Base-by-base conservation (phyloP, 2,113 vertebrate genomes). In the Corythornis vintsioides region DNA sequence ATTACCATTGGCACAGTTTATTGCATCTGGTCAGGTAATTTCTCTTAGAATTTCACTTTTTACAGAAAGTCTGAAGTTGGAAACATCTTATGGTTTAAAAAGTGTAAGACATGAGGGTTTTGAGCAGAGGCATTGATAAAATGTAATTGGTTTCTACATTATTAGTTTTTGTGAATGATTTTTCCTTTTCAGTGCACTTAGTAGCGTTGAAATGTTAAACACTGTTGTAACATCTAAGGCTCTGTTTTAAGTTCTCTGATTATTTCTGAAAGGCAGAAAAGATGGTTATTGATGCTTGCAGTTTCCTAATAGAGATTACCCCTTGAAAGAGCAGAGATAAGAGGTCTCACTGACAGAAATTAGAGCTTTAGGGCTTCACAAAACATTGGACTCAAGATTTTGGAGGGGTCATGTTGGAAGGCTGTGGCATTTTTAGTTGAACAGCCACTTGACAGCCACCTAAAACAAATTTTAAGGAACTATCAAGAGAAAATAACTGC, bases 241-340 rank as follows among this genome's bases (percentile, higher is more conserved):
- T 82, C 57, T 52, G 29, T 75, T 96, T 86, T 69, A 88, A 93
- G 82, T 79, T 83, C 71, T 86, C 61, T 90, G 75, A 77, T 81
- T 90, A 67, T 96, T 93, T 85, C 26, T 86, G 90, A 92, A 84
- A 93, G 90, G 28, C 61, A 73, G 59, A 50, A 92, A 85, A 65
- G 72, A 76, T 64, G 75, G 31, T 29, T 35, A 55, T 90, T 66
- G 52, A 60, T 90, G 48, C 57, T 92, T 92, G 24, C 66, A 52
- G n/a, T 89, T 91, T 89, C 28, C 57, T 83, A 42, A 60, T 53
- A 20, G 50, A 85, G 73, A 67, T 35, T 80, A 40, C 63, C 52
- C 75, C 53, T 8, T 89, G 31, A 43, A 82, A 81, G 80, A 76
- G 71, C 85, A 81, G 53, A 91, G 79, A 80, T 78, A 66, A 93